These are phyloP conservation scores for Troglohyphantes excavatus DNA, from an alignment of 2,888 invertebrate genomes.

Conservation along the genomic window DNA sequence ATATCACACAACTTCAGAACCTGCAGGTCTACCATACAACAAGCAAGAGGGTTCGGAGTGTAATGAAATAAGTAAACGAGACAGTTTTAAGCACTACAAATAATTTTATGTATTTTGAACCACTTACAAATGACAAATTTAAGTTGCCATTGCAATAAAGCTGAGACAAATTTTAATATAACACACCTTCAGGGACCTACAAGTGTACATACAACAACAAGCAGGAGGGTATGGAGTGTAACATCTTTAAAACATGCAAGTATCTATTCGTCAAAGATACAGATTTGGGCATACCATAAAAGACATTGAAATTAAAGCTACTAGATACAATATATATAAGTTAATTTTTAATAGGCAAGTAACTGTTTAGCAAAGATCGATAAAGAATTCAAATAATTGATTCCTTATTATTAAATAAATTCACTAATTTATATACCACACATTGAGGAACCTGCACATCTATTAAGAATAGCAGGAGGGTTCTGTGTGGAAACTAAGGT, in stretches of 20 bases:
- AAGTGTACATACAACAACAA: not conserved
- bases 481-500: no score
- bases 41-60: conserved; percentile 4
- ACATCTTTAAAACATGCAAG: no score
- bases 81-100: no score
- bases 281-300: no score
- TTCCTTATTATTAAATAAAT: not conserved
- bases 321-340: no score
- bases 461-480: conserved; percentile 58
- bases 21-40: not conserved
- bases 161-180: not conserved
- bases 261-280: no score
- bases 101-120: no score
- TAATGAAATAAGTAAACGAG: no score
- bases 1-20: conserved; percentile 7
- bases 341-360: no score
- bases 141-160: not conserved
- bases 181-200: conserved; percentile 11
- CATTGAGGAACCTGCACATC: conserved; percentile 51
- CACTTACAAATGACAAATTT: not conserved
- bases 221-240: not conserved
- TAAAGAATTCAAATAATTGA: not conserved
- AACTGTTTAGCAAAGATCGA: no score
- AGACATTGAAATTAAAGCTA: no score
- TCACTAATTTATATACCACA: conserved; percentile 10